Conservation (phyloP, 2,888 invertebrate genomes). For the Folsomia candida region DNA sequence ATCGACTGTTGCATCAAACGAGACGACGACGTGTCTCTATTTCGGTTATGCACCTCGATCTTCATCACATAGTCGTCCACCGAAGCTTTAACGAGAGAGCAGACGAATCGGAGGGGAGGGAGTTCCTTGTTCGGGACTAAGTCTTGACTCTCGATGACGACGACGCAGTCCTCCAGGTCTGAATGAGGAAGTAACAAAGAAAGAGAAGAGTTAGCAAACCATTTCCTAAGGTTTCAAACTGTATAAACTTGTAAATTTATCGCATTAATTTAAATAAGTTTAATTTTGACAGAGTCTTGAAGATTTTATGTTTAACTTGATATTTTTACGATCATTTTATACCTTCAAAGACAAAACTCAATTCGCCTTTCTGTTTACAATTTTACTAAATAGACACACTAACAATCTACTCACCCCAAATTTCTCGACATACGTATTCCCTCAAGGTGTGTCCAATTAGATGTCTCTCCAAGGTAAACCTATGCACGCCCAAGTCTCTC, state of each 20-base stretch:
- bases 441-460: background rate
- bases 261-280: too few relatives aligned
- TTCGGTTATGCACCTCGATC: background rate
- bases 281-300: too few relatives aligned
- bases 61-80: background rate
- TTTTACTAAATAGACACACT: background rate
- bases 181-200: too few relatives aligned
- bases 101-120: background rate
- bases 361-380: too few relatives aligned
- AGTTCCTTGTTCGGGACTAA: background rate
- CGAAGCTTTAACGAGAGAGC: background rate
- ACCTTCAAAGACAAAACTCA: too few relatives aligned
- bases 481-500: constrained; percentile 1
- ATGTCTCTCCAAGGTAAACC: background rate
- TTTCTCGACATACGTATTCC: background rate
- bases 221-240: too few relatives aligned
- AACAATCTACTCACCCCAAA: constrained; percentile 12
- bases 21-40: background rate
- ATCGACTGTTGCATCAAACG: constrained; percentile 39
- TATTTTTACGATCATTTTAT: too few relatives aligned
- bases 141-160: background rate
- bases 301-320: too few relatives aligned
- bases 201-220: background rate
- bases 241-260: too few relatives aligned
- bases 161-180: too few relatives aligned